Conservation (phyloP, 1,140 invertebrate genomes). For the Solen grandis region DNA sequence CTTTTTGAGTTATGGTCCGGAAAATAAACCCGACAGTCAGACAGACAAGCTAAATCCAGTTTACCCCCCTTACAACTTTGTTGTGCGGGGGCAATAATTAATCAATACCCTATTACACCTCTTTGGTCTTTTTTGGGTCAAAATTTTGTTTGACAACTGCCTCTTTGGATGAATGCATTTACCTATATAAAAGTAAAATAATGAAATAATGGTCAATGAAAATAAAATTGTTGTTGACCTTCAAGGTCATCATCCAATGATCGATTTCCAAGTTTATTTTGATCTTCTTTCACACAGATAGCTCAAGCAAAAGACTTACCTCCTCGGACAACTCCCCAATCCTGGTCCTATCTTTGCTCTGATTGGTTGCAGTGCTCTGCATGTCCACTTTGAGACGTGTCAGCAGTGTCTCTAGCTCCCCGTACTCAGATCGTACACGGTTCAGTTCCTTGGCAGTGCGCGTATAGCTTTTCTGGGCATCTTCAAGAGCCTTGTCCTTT, state of each 20-base stretch:
- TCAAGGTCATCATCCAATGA: not conserved
- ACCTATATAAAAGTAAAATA: not conserved
- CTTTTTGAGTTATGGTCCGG: no score
- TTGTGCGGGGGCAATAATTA: no score
- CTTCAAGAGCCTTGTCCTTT: constrained; percentile 79
- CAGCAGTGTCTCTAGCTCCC: constrained; percentile 71
- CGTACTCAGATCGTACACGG: constrained; percentile 68
- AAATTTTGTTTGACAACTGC: no score
- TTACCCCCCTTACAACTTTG: no score
- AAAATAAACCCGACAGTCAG: no score
- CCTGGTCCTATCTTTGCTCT: constrained; percentile 71
- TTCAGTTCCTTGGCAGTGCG: constrained; percentile 75
- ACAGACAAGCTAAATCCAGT: no score
- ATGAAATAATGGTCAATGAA: not conserved
- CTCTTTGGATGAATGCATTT: no score
- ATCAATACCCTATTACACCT: no score
- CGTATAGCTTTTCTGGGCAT: constrained; percentile 75
- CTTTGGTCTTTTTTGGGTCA: no score
- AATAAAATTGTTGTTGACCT: not conserved
- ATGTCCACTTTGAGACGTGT: constrained; percentile 71
- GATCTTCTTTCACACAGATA: not conserved
- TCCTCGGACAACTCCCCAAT: constrained; percentile 75
- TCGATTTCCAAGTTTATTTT: not conserved
- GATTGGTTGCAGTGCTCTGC: constrained; percentile 65
- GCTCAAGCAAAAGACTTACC: constrained; percentile 64